Base-by-base conservation (phyloP, 1,140 invertebrate genomes). In the Dinoponera quadriceps region DNA sequence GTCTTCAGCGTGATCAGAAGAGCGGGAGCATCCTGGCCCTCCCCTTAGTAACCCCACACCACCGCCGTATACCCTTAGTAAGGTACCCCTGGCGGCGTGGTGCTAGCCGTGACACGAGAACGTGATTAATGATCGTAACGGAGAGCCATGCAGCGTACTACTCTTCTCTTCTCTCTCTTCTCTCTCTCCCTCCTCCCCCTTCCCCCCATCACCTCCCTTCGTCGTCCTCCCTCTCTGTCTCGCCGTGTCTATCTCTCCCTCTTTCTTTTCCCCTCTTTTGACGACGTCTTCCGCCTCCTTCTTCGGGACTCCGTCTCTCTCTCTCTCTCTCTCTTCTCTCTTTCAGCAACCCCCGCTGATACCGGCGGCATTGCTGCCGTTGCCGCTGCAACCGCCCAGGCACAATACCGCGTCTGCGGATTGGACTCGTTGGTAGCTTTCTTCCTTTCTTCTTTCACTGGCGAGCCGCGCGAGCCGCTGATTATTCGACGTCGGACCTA, bases 91-190 rank as follows among this genome's bases (percentile, higher is more conserved):
- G 90, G 90, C 92, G 89, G 91, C 91, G 90, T 89, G 88, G 88
- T 92, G 91, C 92, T 92, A 93, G 93, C 93, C 93, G 90, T 94
- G 93, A 94, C 93, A 92, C 91, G 92, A 89, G 90, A 91, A 92
- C 88, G 90, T 94, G 93, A 94, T 94, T 94, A 94, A 94, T 94
- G 93, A 94, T 94, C 91, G 85, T 86, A 85, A 86, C 88, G 78
- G 83, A 92, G 93, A 93, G 89, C 92, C 90, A 91, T 93, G 91
- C 92, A 93, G 90, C 91, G 83, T 86, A 65, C 84, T 77, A 59
- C 71, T 68, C 83, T 73, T 85, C 74, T 86, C 51, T 66, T 74
- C 62, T 82, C 71, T 49, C 59, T 69, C 85, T 59, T 85, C 62
- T 82, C 68, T 73, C 86, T 82, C 63, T 84, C 82, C 82, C 84